phyloP scores from a whole-genome alignment of 2,113 vertebrate genomes.

The Chaenocephalus aceratus region DNA sequence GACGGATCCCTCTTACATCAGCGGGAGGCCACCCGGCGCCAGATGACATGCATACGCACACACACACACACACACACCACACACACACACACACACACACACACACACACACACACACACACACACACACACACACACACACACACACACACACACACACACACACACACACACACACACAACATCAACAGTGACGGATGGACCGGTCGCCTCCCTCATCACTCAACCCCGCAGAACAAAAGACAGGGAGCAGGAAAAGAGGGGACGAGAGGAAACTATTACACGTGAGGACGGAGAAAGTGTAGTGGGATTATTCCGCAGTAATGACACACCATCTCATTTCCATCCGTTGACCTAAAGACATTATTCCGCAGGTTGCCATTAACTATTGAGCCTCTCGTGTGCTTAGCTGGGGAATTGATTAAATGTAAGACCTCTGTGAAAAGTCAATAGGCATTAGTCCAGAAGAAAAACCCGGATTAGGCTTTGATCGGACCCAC shows the following conservation, averaged over 20 bases:
- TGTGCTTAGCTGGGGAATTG: constrained; percentile 48
- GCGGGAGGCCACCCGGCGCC: constrained; percentile 65
- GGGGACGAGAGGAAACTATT: not conserved
- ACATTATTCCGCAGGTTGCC: constrained; percentile 34
- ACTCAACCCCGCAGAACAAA: constrained; percentile 52
- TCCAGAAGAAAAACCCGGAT: constrained; percentile 47
- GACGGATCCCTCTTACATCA: constrained; percentile 70
- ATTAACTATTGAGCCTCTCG: constrained; percentile 50
- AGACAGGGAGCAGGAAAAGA: constrained; percentile 4
- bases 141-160: constrained; percentile 23
- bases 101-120: constrained; percentile 26
- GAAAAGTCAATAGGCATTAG: constrained; percentile 72
- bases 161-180: constrained; percentile 24
- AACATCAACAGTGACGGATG: constrained; percentile 66
- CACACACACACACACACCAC: constrained; percentile 29
- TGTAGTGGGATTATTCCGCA: constrained; percentile 9
- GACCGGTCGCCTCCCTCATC: constrained; percentile 53
- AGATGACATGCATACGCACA: constrained; percentile 51
- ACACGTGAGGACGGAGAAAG: not conserved
- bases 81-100: constrained; percentile 27
- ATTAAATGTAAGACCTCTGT: constrained; percentile 65
- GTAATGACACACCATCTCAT: constrained; percentile 38
- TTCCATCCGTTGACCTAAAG: constrained; percentile 43
- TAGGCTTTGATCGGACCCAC: constrained; percentile 51
- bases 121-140: constrained; percentile 25